Evolutionary conservation across 2,113 vertebrate species (phyloP).

Genomic region (Hippolais icterina): DNA sequence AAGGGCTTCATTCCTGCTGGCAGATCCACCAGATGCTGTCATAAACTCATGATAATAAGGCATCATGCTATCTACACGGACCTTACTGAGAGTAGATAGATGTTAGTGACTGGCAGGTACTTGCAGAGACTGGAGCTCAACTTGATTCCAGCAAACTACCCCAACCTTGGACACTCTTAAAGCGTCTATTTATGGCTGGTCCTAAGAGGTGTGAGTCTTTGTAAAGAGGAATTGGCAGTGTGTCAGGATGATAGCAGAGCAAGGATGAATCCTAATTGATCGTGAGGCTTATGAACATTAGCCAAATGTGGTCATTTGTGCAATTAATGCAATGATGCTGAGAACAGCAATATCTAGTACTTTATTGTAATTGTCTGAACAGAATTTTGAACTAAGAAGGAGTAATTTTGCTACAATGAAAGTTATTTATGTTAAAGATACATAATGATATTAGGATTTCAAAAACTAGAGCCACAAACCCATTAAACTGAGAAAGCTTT

Average conservation of each 20-base stretch:
- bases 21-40: not conserved
- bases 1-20: not conserved
- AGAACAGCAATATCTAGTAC: conserved; percentile 39
- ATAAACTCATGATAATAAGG: not conserved
- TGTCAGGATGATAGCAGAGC: not conserved
- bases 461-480: conserved; percentile 1
- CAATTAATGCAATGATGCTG: conserved; percentile 52
- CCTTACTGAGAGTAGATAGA: not conserved
- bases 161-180: not conserved
- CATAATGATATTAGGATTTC: not conserved
- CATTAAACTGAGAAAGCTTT: conserved; percentile 17
- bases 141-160: not conserved
- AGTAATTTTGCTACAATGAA: conserved; percentile 1
- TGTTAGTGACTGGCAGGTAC: not conserved
- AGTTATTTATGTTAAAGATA: conserved; percentile 49
- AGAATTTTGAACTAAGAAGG: conserved; percentile 20
- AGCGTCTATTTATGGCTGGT: not conserved
- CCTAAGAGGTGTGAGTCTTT: not conserved
- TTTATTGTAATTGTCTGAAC: conserved; percentile 17
- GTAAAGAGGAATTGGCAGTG: not conserved
- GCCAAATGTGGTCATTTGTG: not conserved
- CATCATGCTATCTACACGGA: not conserved
- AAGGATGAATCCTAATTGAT: conserved; percentile 39
- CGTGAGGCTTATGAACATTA: not conserved
- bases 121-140: not conserved